Percentiles rank a stretch among this genome's conserved stretches.
Evolutionary conservation across 2,797 vertebrate species (phyloP).

Genomic region (Hyperoplus lanceolatus): DNA sequence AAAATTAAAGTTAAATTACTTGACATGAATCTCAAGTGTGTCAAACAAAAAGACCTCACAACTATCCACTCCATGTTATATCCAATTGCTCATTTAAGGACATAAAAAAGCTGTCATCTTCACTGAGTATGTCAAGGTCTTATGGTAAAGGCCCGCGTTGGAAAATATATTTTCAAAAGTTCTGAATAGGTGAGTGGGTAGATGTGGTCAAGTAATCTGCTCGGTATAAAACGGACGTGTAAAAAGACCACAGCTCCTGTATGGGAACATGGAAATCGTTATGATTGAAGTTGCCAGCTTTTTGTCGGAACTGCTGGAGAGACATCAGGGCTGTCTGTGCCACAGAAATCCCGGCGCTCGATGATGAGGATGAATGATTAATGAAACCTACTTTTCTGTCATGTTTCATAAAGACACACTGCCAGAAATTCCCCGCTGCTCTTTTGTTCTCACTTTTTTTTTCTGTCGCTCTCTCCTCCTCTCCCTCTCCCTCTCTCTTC

Average conservation of each 20-base stretch:
- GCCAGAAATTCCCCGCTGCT: slow-evolving; percentile 36
- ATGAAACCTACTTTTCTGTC: slow-evolving; percentile 82
- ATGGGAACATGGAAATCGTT: slow-evolving; percentile 53
- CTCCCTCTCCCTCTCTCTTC: slow-evolving; percentile 22
- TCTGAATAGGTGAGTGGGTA: slow-evolving; percentile 33
- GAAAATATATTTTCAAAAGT: slow-evolving; percentile 40
- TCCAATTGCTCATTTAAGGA: slow-evolving; percentile 11
- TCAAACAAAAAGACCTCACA: neutral
- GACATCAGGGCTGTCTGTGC: slow-evolving; percentile 63
- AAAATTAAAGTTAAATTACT: neutral
- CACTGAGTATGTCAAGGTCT: neutral
- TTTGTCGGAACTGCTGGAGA: slow-evolving; percentile 32
- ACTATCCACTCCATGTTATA: neutral
- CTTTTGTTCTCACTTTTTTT: slow-evolving; percentile 67
- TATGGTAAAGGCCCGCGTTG: slow-evolving; percentile 1
- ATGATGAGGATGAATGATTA: slow-evolving; percentile 80
- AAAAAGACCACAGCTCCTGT: slow-evolving; percentile 25
- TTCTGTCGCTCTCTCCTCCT: slow-evolving; percentile 22
- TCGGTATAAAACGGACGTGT: slow-evolving; percentile 34
- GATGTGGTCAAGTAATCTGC: slow-evolving; percentile 50
- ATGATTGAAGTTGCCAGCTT: slow-evolving; percentile 65
- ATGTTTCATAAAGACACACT: slow-evolving; percentile 73
- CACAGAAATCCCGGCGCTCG: slow-evolving; percentile 51
- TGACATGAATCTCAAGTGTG: neutral
- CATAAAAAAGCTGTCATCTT: neutral